Evolutionary conservation across 2,797 vertebrate genomes (phyloP), one percentile per base, ranked within the genome.

Genomic region (Lutjanus campechanus): DNA sequence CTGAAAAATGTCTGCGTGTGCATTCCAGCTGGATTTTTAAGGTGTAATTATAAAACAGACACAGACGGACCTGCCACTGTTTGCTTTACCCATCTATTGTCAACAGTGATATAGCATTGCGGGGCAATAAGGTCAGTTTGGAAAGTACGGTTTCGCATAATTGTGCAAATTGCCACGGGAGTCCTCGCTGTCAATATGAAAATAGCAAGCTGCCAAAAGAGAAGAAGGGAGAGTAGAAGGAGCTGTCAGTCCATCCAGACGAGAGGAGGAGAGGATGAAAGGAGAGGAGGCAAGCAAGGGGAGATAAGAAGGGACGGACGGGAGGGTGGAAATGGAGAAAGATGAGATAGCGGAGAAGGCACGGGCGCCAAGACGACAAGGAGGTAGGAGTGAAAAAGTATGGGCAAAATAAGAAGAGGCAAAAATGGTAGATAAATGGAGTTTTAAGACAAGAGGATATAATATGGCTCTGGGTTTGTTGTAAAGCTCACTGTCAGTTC

Each of bases 291-390:
- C 53, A 7, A 69, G 79, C 54, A 60, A 77, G 83, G 69, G 65
- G 49, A 73, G 88, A 89, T 85, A 86, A 90, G 88, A 11, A 53
- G 59, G 60, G 73, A 73, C 73, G 67, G 81, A 83, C 53, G 11
- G 49, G 20, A 40, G 44, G 66, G 50, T 46, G 85, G 43, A 82
- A 85, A 81, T 78, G 68, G 82, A 85, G 77, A 73, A 66, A 54
- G 71, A 81, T 78, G 84, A 85, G 85, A 86, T 78, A 79, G 69
- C 71, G n/a, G 66, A 59, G 61, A 20, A 20, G 22, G 49, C 5
- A 47, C 1, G 40, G 55, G 54, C 12, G 29, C 44, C 16, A 20
- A 80, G 69, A 75, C 19, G 56, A 67, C 40, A 22, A 60, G 15
- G 71, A 71, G 77, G 70, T 0, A 25, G 60, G 58, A 20, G 64